phyloP scores from a whole-genome alignment of 2,113 vertebrate genomes.

The Rhinichthys klamathensis region DNA sequence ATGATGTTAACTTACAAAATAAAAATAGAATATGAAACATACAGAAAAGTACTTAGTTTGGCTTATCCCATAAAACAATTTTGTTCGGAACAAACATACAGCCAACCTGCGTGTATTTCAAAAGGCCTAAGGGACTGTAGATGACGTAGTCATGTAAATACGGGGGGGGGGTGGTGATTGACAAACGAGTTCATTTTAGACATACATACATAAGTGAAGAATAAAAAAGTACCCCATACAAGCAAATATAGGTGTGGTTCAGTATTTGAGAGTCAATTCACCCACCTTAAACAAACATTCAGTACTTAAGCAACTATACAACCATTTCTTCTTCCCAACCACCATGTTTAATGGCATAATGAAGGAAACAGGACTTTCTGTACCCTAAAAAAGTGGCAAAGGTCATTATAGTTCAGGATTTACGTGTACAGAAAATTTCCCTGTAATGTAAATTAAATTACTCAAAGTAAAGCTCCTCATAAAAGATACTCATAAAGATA shows the following conservation, averaged over 20 bases:
- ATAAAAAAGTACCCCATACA: slow-evolving; percentile 54
- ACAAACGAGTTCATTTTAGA: slow-evolving; percentile 40
- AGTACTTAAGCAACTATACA: slow-evolving; percentile 56
- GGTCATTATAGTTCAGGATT: not conserved
- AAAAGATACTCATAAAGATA: not conserved
- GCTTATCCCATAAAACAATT: not conserved
- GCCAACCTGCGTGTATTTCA: not conserved
- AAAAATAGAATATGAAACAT: not conserved
- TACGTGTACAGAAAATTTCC: not conserved
- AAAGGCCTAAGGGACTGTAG: not conserved
- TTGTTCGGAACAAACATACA: slow-evolving; percentile 9
- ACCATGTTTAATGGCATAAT: slow-evolving; percentile 54
- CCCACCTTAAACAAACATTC: slow-evolving; percentile 78
- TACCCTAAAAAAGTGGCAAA: not conserved
- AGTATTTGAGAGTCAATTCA: slow-evolving; percentile 73
- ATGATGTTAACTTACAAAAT: slow-evolving; percentile 23
- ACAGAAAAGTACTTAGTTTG: not conserved
- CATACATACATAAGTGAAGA: slow-evolving; percentile 59
- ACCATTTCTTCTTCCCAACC: slow-evolving; percentile 63
- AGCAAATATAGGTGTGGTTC: slow-evolving; percentile 76
- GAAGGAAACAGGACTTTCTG: slow-evolving; percentile 41
- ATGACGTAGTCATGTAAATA: slow-evolving; percentile 23
- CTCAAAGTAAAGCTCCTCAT: not conserved
- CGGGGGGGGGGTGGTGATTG: not conserved
- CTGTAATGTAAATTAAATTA: not conserved